Conservation (phyloP, 1,140 invertebrate genomes). For the Drosophila lacteicornis region DNA sequence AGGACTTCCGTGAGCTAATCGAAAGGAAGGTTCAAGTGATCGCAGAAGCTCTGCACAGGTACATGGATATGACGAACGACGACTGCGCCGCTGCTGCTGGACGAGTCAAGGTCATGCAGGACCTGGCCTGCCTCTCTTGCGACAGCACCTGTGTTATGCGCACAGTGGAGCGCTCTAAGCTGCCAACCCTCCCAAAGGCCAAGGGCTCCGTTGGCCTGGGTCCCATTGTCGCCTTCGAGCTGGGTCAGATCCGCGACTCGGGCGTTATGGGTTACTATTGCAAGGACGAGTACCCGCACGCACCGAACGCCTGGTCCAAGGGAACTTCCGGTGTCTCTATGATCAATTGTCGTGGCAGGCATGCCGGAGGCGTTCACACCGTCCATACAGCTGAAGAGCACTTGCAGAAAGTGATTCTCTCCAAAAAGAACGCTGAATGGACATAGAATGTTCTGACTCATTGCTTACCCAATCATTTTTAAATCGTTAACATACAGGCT, state of each 20-base stretch:
- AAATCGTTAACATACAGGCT: too few species aligned
- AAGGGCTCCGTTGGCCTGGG: constrained; percentile 86
- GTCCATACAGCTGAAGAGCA: constrained; percentile 88
- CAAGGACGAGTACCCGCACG: constrained; percentile 74
- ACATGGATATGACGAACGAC: constrained; percentile 81
- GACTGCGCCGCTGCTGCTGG: constrained; percentile 90
- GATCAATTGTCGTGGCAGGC: constrained; percentile 88
- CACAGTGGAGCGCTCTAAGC: constrained; percentile 86
- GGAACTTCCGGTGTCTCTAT: constrained; percentile 35
- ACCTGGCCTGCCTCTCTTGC: constrained; percentile 90
- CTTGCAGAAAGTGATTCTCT: constrained; percentile 71
- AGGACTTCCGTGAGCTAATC: constrained; percentile 88
- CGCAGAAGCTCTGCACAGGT: constrained; percentile 87
- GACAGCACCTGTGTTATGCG: constrained; percentile 90
- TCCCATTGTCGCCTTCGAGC: constrained; percentile 89
- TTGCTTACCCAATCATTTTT: background rate
- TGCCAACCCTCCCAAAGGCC: constrained; percentile 85
- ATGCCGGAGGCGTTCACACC: constrained; percentile 91
- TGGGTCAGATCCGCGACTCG: constrained; percentile 85
- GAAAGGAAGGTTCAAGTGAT: constrained; percentile 87
- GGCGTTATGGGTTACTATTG: constrained; percentile 77
- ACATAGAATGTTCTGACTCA: constrained; percentile 3
- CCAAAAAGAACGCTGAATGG: constrained; percentile 60
- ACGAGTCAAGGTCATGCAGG: constrained; percentile 87
- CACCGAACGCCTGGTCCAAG: constrained; percentile 59